Conservation (phyloP, 2,797 vertebrate species). For the Peromyscus attwateri region DNA sequence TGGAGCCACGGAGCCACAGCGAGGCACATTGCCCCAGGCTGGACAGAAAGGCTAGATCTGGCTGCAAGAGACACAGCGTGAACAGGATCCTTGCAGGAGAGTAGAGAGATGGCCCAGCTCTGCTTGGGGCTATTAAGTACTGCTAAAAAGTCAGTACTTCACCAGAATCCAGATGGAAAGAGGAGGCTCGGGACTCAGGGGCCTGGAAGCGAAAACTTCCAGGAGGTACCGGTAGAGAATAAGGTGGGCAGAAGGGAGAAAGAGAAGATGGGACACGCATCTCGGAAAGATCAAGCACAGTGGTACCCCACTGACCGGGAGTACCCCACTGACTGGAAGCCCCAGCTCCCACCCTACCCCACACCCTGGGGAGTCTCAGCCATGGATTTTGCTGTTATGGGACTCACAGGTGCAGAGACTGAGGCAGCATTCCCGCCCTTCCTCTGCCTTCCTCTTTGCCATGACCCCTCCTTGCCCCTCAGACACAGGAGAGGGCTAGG, state of each 20-base stretch:
- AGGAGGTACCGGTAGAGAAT: neutral
- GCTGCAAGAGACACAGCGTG: neutral
- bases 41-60: neutral
- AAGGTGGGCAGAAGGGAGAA: neutral
- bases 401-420: neutral
- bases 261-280: neutral
- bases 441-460: neutral
- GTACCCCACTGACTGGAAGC: neutral
- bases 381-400: neutral
- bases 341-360: rapidly evolving
- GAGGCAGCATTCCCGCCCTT: neutral
- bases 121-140: neutral
- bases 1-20: too few relatives aligned
- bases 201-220: neutral
- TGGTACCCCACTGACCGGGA: neutral
- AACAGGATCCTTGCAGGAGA: neutral
- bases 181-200: neutral
- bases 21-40: neutral
- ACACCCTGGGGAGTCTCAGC: neutral
- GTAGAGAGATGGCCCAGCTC: neutral
- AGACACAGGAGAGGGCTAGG: neutral
- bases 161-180: neutral
- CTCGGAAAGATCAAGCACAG: neutral
- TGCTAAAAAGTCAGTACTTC: neutral
- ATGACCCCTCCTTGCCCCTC: neutral